Base-by-base conservation (phyloP, 2,797 vertebrate species). In the Sebastes miniatus region DNA sequence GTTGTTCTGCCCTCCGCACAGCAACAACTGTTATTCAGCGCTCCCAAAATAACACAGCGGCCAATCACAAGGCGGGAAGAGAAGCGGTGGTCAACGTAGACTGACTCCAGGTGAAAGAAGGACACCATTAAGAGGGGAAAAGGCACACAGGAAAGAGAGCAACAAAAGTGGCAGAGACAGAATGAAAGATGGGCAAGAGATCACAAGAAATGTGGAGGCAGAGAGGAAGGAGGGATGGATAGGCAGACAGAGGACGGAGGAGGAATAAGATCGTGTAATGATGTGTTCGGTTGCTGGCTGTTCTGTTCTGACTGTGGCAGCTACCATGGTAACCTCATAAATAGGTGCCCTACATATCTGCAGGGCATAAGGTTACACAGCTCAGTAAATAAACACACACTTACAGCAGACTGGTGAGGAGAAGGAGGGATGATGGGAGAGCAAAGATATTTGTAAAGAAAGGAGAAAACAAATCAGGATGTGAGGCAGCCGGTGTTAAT, bases 251-350 rank as follows among this genome's bases (percentile, higher is more conserved):
- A 75, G 50, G 79, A 87, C 18, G 69, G 50, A 88, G 80, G 79
- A 86, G 86, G 81, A 86, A 73, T 36, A 58, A 87, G 50, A 85
- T 76, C 4, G 54, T 11, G 74, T 85, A 87, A 93, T 87, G 88
- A 92, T 90, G 84, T 86, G 81, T 89, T 90, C 36, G 75, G 86
- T 85, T 89, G 88, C 85, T 87, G 78, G 91, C 86, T 89, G 90
- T 91, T 92, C 89, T 73, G 66, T 83, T 87, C 86, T 6, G 84
- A 83, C 90, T 84, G 79, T 85, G 88, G 90, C 89, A 93, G 94
- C 92, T 94, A 87, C 93, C 93, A 95, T 95, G 94, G 94, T 91
- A 95, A 95, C 93, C 83, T 95, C 93, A 92, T 94, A 95, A 95
- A 96, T 95, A 95, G 92, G 89, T 90, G 91, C 77, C 93, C 88